These are phyloP conservation scores for Meteorus cinctellus DNA, from an alignment of 2,888 invertebrate species.

Conservation along the genomic window DNA sequence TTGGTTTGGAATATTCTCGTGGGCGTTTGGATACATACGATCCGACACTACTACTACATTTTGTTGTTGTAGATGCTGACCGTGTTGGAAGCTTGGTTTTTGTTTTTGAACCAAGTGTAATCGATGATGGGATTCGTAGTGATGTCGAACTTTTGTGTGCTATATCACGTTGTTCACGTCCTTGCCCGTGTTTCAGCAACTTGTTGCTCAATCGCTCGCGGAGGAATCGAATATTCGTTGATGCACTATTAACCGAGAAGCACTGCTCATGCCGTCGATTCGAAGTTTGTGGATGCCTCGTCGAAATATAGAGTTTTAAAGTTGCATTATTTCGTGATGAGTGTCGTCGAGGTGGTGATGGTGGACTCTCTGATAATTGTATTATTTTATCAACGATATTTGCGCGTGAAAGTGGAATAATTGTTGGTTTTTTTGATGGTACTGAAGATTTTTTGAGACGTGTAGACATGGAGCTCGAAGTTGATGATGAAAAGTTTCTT, in stretches of 20 bases:
- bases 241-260: constrained; percentile 71
- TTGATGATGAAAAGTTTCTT: constrained; percentile 75
- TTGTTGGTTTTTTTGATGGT: constrained; percentile 73
- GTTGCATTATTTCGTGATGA: constrained; percentile 85
- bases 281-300: constrained; percentile 66
- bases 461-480: constrained; percentile 66
- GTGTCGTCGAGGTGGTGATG: constrained; percentile 84
- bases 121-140: constrained; percentile 50
- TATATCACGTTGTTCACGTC: constrained; percentile 50
- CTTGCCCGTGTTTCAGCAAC: constrained; percentile 69
- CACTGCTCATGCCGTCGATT: constrained; percentile 75
- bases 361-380: constrained; percentile 69
- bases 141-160: constrained; percentile 40
- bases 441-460: constrained; percentile 78
- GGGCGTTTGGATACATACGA: constrained; percentile 47
- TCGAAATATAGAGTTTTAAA: constrained; percentile 78
- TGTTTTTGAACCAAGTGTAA: constrained; percentile 51
- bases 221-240: constrained; percentile 77
- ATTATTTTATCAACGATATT: constrained; percentile 27
- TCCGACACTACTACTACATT: constrained; percentile 55
- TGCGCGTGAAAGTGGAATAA: constrained; percentile 34
- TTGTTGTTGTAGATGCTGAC: constrained; percentile 48
- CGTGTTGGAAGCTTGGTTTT: constrained; percentile 43
- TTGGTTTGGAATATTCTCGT: constrained; percentile 47
- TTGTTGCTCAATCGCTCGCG: constrained; percentile 79